Evolutionary conservation across 2,797 vertebrate genomes (phyloP), one percentile per base, ranked within the genome.

Genomic region (Cynopterus sphinx): DNA sequence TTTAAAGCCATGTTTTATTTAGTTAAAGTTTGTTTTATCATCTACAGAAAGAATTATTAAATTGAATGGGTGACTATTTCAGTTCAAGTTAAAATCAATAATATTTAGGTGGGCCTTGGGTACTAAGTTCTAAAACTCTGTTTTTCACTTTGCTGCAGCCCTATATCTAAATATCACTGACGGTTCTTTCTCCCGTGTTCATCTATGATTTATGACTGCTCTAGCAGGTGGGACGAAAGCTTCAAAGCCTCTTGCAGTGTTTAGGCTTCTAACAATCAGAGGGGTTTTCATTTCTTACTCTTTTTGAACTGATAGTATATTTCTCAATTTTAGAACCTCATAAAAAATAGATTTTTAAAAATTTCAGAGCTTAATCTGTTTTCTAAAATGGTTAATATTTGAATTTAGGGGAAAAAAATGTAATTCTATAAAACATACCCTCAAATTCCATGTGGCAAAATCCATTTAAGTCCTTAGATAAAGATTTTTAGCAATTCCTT

Each of bases 171-270:
- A 73, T 75, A 55, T 67, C 73, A 9, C 61, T 90, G 97, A 74
- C 22, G 90, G 88, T 55, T 79, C 94, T 74, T 89, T 96, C 92
- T 97, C 92, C 90, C 1, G 57, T 22, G 63, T 92, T 97, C 12
- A 0, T 59, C 12, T 70, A 31, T 96, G 97, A 98, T 98, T 98
- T 98, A 98, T 98, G 98, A 98, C 98, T 99, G 98, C 99, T 99
- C 98, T 97, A 97, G 91, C 77, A 89, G 97, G 92, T 98, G 98
- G 98, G 98, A 99, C 57, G 74, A 77, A 96, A 36, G 97, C 99
- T 99, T 99, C 98, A 98, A 97, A 98, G 98, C 98, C 97, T 99
- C 99, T 98, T 98, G 98, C 98, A 98, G 98, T 98, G 98, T 98
- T 98, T 97, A 98, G 98, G 98, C 96, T 97, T 97, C 97, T 97